Evolutionary conservation across 2,888 invertebrate genomes (phyloP).

Genomic region (Drosophila fungiperda): DNA sequence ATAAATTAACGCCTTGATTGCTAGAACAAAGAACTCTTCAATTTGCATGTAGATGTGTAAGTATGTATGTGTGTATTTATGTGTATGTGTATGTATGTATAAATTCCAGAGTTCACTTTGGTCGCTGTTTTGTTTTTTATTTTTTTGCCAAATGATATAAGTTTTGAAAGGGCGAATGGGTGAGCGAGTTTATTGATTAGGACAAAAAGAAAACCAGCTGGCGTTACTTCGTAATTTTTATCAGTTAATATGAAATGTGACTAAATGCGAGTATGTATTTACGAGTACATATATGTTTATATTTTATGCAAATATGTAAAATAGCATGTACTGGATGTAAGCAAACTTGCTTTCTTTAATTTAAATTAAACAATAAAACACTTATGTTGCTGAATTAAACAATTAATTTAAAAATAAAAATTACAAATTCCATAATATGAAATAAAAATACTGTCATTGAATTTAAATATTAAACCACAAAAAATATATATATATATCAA

Average conservation of each 20-base stretch:
- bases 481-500: background rate
- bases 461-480: no score
- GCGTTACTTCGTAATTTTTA: slow-evolving; percentile 55
- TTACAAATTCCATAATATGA: no score
- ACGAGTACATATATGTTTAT: background rate
- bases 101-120: background rate
- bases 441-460: no score
- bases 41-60: background rate
- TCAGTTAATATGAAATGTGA: slow-evolving; percentile 41
- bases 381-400: no score
- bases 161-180: slow-evolving; percentile 8
- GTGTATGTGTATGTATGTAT: slow-evolving; percentile 9
- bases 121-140: slow-evolving; percentile 13
- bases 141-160: slow-evolving; percentile 40
- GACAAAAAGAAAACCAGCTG: slow-evolving; percentile 60
- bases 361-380: background rate
- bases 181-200: slow-evolving; percentile 71
- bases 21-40: background rate
- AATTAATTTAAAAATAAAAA: no score
- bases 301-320: background rate
- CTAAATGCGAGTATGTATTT: slow-evolving; percentile 9
- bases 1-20: slow-evolving; percentile 1
- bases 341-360: background rate
- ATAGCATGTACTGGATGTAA: background rate
- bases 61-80: background rate